Conservation (phyloP, 2,888 invertebrate genomes). For the Ophion ellenae region DNA sequence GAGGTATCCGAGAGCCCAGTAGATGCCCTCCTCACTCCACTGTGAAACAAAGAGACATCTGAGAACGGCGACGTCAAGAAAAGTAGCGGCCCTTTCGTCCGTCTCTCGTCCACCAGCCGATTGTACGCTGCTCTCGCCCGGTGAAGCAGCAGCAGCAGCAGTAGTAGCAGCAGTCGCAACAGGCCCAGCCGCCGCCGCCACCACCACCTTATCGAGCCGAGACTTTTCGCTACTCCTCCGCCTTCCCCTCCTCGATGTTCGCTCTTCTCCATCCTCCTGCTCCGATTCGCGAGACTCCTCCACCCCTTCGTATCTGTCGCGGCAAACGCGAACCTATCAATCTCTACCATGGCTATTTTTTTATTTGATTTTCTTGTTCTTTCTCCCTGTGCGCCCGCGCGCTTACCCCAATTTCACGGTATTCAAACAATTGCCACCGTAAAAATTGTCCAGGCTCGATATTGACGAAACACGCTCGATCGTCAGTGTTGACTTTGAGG, state of each 20-base stretch:
- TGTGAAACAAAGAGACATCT: conserved; percentile 97
- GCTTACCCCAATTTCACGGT: conserved; percentile 85
- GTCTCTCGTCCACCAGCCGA: conserved; percentile 66
- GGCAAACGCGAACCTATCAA: background rate
- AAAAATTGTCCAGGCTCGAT: conserved; percentile 80
- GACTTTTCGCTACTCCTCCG: background rate
- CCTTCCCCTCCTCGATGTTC: background rate
- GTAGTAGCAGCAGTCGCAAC: conserved; percentile 23
- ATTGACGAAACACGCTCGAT: conserved; percentile 84
- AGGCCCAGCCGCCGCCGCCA: background rate
- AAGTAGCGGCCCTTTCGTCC: conserved; percentile 94
- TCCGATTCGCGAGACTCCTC: background rate
- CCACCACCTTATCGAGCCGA: background rate
- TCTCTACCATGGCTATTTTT: background rate
- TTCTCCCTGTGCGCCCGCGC: conserved; percentile 45
- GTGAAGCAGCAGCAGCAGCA: conserved; percentile 52
- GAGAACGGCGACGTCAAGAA: conserved; percentile 97
- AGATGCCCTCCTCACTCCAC: conserved; percentile 99
- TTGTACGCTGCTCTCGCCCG: conserved; percentile 57
- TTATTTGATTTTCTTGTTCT: background rate
- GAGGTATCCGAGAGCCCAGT: conserved; percentile 97
- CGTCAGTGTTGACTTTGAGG: conserved; percentile 84
- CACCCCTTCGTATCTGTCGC: background rate
- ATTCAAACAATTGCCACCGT: conserved; percentile 71
- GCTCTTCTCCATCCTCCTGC: background rate